phyloP scores from a whole-genome alignment of 1,140 invertebrate species.

The Drosophila littoralis region DNA sequence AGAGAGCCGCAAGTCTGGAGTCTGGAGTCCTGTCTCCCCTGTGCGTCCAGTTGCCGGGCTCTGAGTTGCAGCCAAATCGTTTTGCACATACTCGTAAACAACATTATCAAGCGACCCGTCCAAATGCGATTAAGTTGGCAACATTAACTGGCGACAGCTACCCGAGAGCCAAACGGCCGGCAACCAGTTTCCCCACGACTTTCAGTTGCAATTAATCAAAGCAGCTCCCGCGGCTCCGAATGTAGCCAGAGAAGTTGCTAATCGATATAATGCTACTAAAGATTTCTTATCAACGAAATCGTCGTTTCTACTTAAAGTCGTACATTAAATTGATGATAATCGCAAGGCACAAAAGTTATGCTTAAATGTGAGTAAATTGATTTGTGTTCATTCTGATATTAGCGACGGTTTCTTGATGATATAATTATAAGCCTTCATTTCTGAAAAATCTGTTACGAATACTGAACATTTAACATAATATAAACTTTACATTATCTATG shows the following conservation, averaged over 20 bases:
- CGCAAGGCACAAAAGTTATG: constrained; percentile 4
- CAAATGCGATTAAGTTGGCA: constrained; percentile 81
- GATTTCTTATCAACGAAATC: constrained; percentile 35
- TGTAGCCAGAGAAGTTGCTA: constrained; percentile 15
- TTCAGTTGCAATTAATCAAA: constrained; percentile 47
- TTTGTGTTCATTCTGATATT: constrained; percentile 1
- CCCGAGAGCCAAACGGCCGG: not conserved
- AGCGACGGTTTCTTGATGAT: too few species aligned
- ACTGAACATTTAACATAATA: too few species aligned
- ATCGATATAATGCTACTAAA: constrained; percentile 28
- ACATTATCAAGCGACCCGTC: constrained; percentile 75
- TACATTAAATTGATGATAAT: constrained; percentile 40
- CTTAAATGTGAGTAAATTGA: constrained; percentile 19
- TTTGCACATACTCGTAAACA: constrained; percentile 71
- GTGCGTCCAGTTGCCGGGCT: not conserved
- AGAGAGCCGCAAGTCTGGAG: constrained; percentile 3
- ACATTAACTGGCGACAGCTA: constrained; percentile 73
- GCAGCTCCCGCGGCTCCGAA: constrained; percentile 11
- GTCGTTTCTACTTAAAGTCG: constrained; percentile 20
- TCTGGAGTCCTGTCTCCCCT: too few species aligned
- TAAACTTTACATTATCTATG: too few species aligned
- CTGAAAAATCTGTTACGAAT: too few species aligned
- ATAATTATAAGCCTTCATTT: too few species aligned
- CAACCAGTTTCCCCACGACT: constrained; percentile 33
- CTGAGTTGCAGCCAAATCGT: constrained; percentile 56